Evolutionary conservation across 2,797 vertebrate genomes (phyloP), one percentile per base, ranked within the genome.

Genomic region (Jordanella pulchra): DNA sequence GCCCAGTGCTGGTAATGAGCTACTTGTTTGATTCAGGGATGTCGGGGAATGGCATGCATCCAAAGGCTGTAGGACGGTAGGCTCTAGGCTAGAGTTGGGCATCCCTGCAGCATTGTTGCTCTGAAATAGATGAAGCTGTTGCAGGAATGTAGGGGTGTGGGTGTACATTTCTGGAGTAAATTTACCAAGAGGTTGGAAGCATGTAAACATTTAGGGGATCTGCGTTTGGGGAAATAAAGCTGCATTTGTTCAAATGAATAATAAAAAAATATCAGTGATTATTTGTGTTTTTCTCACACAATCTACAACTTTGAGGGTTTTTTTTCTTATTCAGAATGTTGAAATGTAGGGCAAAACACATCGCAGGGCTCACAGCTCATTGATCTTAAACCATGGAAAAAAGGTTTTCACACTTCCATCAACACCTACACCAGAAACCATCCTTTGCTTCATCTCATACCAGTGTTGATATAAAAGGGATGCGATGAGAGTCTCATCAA

Each of bases 401-500:
- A 12, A 39, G 21, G 12, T 53, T 53, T 27, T 21, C 56, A 35
- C 21, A 39, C 21, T 5, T n/a, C 12, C 30, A 23, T 21, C 32
- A 14, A 35, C 21, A 39, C 21, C 3, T n/a, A n/a, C 30, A 12
- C 32, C 32, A 14, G 12, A 47, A 77, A 64, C 58, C 0, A 21
- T 53, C 17, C 14, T 6, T 13, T 56, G 72, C 77, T 80, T 85
- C 18, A 80, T 78, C 68, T 77, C 39, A 72, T 66, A 67, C 65
- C 50, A 42, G 35, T 13, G 68, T 42, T 71, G 72, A 69, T 76
- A 48, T 75, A 27, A 78, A 68, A 71, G 44, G 50, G 25, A 13
- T 65, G 11, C 66, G 71, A 54, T 67, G 61, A 61, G 54, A 65
- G 44, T 78, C 9, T 76, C 66, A 70, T 87, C 39, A 78, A 81